Conservation (phyloP, 2,113 vertebrate species). For the Kobus ellipsiprymnus region DNA sequence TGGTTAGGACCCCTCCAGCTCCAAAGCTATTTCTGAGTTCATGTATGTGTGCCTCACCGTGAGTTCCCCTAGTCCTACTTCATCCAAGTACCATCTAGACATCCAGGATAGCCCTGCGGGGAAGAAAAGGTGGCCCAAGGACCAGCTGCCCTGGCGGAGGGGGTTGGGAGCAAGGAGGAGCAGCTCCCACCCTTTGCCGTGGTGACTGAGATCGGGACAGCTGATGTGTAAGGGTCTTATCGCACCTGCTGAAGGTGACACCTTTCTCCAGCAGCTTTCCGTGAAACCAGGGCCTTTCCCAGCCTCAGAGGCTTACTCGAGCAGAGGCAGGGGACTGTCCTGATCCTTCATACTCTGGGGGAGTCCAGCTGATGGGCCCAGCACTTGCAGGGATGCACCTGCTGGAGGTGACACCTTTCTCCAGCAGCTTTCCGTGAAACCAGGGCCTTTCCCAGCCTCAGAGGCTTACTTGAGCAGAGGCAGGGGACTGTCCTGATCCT, state of each 20-base stretch:
- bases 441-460: not conserved
- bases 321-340: not conserved
- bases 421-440: not conserved
- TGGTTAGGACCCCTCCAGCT: not conserved
- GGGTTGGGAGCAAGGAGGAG: not conserved
- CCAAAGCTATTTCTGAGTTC: not conserved
- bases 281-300: not conserved
- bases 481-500: not conserved
- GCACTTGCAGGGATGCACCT: not conserved
- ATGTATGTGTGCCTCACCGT: rapidly evolving
- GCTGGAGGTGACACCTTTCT: not conserved
- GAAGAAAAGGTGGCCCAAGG: not conserved
- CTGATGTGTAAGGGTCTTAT: not conserved
- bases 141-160: not conserved
- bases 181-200: not conserved
- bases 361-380: not conserved
- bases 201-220: not conserved
- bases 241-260: not conserved
- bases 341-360: not conserved
- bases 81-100: not conserved
- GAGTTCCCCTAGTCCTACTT: not conserved
- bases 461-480: not conserved
- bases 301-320: not conserved
- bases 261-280: not conserved
- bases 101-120: not conserved